Conservation (phyloP, 2,888 invertebrate species). For the Geophilus truncorum region DNA sequence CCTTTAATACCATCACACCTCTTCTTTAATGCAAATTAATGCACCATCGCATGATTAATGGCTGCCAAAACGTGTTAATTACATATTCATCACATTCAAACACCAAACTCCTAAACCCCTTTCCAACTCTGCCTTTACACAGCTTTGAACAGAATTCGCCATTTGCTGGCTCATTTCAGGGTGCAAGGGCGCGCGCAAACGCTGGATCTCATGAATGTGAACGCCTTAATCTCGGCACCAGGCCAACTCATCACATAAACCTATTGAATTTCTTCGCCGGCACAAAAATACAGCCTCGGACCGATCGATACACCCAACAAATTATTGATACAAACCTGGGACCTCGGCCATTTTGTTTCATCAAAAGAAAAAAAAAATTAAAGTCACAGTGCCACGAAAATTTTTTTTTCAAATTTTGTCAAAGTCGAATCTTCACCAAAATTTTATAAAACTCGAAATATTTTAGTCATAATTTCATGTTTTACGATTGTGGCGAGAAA, state of each 20-base stretch:
- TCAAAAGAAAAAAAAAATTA: too few relatives aligned
- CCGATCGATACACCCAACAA: not conserved
- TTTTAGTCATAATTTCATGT: too few relatives aligned
- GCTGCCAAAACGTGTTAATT: too few relatives aligned
- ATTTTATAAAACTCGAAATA: too few relatives aligned
- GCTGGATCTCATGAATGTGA: not conserved
- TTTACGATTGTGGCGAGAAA: too few relatives aligned
- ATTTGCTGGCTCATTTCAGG: not conserved
- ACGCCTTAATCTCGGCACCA: conserved; percentile 4
- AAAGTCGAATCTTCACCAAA: too few relatives aligned
- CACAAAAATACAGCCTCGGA: not conserved
- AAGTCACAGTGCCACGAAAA: too few relatives aligned
- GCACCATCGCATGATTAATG: too few relatives aligned
- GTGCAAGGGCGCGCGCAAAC: too few relatives aligned
- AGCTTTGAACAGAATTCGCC: not conserved
- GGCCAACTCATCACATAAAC: conserved; percentile 10
- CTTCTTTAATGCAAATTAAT: too few relatives aligned
- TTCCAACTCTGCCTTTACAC: not conserved
- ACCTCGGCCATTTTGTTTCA: not conserved
- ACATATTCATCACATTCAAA: not conserved
- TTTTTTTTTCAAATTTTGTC: too few relatives aligned
- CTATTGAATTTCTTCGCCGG: not conserved
- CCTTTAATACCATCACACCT: too few relatives aligned
- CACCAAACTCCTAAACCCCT: not conserved
- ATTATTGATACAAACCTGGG: not conserved